These are phyloP conservation scores for Trachemys scripta DNA, from an alignment of 2,113 vertebrate species.

Conservation along the genomic window DNA sequence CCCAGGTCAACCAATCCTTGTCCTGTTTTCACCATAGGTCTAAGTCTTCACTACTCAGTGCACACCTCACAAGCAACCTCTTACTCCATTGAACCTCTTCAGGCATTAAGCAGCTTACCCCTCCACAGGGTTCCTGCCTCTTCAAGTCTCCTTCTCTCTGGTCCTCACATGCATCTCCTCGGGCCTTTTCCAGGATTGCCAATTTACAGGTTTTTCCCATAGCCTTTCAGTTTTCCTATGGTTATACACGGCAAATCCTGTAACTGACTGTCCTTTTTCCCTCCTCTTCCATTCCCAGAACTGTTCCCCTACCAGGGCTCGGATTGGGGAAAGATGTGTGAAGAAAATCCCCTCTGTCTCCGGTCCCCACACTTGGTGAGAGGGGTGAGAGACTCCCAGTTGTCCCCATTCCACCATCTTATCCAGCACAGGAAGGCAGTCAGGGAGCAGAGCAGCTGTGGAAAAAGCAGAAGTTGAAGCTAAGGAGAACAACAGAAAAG, in stretches of 20 bases:
- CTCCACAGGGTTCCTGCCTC: not conserved
- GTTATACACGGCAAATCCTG: not conserved
- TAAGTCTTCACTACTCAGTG: not conserved
- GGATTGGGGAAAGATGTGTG: not conserved
- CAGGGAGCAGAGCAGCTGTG: no score
- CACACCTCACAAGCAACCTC: not conserved
- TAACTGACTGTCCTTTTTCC: no score
- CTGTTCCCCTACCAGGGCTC: not conserved
- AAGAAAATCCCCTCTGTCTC: not conserved
- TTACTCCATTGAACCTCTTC: not conserved
- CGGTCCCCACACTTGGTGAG: no score
- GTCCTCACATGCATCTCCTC: not conserved
- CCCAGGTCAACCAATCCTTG: not conserved
- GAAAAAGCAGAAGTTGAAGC: no score
- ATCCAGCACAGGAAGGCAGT: no score
- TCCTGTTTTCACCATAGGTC: not conserved
- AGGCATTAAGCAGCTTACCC: not conserved
- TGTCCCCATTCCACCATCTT: no score
- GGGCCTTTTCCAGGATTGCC: not conserved
- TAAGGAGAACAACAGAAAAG: no score
- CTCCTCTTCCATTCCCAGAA: not conserved
- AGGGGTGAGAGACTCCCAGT: no score
- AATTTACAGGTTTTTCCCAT: not conserved
- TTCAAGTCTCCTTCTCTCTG: not conserved
- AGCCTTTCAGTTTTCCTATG: not conserved